Conservation (phyloP, 2,888 invertebrate genomes). For the Tipula lateralis region DNA sequence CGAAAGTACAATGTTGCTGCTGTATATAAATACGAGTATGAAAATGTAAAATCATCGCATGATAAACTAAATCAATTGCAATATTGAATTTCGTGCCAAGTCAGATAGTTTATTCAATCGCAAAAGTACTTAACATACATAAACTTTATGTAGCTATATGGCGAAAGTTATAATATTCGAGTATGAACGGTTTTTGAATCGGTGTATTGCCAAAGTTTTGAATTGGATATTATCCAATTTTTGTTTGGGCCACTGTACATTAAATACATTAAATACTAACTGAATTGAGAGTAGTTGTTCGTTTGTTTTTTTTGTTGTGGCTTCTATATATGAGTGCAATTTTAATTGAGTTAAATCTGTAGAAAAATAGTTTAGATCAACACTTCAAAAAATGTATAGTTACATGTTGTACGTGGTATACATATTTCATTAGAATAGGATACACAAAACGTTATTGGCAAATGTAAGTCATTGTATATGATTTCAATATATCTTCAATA, state of each 20-base stretch:
- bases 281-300: not conserved
- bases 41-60: not conserved
- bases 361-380: not conserved
- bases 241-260: not conserved
- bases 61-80: not conserved
- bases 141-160: not conserved
- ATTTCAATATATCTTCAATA: no score
- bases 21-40: not conserved
- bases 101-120: not conserved
- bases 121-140: not conserved
- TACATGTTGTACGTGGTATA: not conserved
- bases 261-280: no score
- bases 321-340: not conserved
- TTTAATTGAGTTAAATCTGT: slow-evolving; percentile 3
- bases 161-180: not conserved
- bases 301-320: not conserved
- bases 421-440: not conserved
- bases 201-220: not conserved
- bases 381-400: not conserved
- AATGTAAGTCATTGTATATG: no score
- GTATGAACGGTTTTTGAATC: not conserved
- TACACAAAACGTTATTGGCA: no score
- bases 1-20: not conserved
- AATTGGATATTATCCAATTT: not conserved
- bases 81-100: not conserved